Evolutionary conservation across 2,888 invertebrate species (phyloP), one percentile per base, ranked within the genome.

Genomic region (Callosobruchus maculatus): DNA sequence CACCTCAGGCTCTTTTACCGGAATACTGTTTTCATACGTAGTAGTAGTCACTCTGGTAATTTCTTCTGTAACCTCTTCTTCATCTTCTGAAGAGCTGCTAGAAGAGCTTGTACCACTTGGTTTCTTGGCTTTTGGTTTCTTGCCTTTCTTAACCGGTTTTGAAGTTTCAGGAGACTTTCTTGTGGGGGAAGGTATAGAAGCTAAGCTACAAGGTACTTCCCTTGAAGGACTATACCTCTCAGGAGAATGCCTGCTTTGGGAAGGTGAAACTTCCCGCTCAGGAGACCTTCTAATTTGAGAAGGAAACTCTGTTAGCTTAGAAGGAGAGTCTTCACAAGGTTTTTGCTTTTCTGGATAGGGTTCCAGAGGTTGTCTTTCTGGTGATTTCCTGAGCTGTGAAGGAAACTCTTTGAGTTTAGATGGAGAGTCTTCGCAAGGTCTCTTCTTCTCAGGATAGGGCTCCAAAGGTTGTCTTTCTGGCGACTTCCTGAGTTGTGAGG

Each of bases 1-100:
- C 21, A 81, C 76, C 4, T 83, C 31, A 18, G 85, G 85, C 78
- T 87, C 87, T 22, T 84, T 81, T 20, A 86, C 82, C 20, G 86
- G 86, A 31, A 83, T 77, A 77, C 73, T 80, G 67, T 77, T 80
- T 79, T 82, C 82, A 26, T 76, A 72, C 70, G 73, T 72, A 1
- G 72, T 68, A 22, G 68, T 22, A 73, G 68, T 77, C 66, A 70
- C 70, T 73, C 76, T 20, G 67, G 71, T 68, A 74, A 75, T 72
- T 71, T 75, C 74, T 75, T 80, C 74, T 26, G 75, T 72, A 74
- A 78, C 73, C 70, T 78, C 78, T 71, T 78, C 78, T 22, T 78
- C 78, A 9, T 72, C 74, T 31, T 70, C 70, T 13, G 77, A 73
- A 31, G 79, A 76, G 49, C 76, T 77, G 74, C 76, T 77, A 22